A percentile compares a stretch with the other conserved stretches of the same genome.
Evolutionary conservation across 2,888 invertebrate genomes (phyloP).

Genomic region (Ichneumon xanthorius): DNA sequence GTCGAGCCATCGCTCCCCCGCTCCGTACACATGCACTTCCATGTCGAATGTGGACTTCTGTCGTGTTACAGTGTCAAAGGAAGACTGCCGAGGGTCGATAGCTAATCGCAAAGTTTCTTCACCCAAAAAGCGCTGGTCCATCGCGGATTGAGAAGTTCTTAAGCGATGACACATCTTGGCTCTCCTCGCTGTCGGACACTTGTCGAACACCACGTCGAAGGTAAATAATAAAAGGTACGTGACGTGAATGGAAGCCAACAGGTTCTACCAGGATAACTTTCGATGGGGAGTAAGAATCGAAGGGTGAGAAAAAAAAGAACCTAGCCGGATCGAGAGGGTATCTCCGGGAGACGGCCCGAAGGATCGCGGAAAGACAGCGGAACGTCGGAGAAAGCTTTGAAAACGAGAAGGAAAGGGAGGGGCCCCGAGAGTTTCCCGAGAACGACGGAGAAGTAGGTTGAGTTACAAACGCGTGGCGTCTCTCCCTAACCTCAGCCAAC

Average conservation of each 20-base stretch:
- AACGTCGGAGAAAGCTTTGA: conserved; percentile 40
- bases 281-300: conserved; percentile 55
- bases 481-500: conserved; percentile 82
- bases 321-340: conserved; percentile 39
- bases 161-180: conserved; percentile 26
- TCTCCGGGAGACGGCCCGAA: conserved; percentile 37
- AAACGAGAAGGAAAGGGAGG: conserved; percentile 50
- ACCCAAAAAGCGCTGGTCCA: conserved; percentile 1
- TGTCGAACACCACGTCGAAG: conserved; percentile 49
- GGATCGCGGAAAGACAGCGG: conserved; percentile 38
- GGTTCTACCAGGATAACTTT: conserved; percentile 45
- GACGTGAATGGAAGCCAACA: conserved; percentile 59
- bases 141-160: conserved; percentile 46
- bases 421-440: conserved; percentile 40
- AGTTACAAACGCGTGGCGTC: conserved; percentile 73
- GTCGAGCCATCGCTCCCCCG: background rate
- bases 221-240: conserved; percentile 47
- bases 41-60: background rate
- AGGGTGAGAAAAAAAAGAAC: conserved; percentile 55
- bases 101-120: background rate
- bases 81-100: background rate
- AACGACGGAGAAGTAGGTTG: conserved; percentile 66
- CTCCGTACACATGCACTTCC: background rate
- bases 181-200: conserved; percentile 1
- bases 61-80: conserved; percentile 6